Evolutionary conservation across 2,797 vertebrate species (phyloP), one percentile per base, ranked within the genome.

Genomic region (Myiotriccus ornatus): DNA sequence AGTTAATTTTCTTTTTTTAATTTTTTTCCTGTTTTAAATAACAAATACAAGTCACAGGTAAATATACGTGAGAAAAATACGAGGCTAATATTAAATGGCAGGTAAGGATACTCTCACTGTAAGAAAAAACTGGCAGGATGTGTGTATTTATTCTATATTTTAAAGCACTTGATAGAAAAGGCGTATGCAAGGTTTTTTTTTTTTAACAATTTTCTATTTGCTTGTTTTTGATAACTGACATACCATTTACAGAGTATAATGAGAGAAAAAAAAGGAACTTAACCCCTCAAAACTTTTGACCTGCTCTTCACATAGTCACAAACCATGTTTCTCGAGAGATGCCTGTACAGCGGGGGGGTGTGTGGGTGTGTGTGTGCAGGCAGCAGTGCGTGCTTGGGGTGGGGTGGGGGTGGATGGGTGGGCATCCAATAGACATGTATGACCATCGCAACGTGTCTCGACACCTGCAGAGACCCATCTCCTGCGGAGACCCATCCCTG

Each of bases 1-100:
- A 99, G 99, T 99, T 99, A 99, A 99, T 99, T 99, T 99, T 99
- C 95, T 98, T 98, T 98, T 98, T 98, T 97, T 98, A 96, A 4
- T 90, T 90, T 96, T 97, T 97, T 97, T 98, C 96, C 97, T 98
- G 97, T 99, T 99, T 97, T 99, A 99, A 99, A 99, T 99, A 99
- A 99, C 99, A 99, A 99, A 99, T 99, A 99, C 99, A 99, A 99
- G 99, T 99, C 99, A 99, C 99, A 99, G 99, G 99, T 99, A 99
- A 99, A 99, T 99, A 99, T 99, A 99, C 98, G 99, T 99, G 99
- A 98, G 98, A 98, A 99, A 98, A 99, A 99, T 99, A 99, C 99
- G 99, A 99, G 99, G 99, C 99, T 99, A 99, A 99, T 99, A 99
- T 99, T 99, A 99, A 99, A 99, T 99, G 99, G 99, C 99, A 99